phyloP scores from a whole-genome alignment of 2,113 vertebrate species.

The Odobenus rosmarus region DNA sequence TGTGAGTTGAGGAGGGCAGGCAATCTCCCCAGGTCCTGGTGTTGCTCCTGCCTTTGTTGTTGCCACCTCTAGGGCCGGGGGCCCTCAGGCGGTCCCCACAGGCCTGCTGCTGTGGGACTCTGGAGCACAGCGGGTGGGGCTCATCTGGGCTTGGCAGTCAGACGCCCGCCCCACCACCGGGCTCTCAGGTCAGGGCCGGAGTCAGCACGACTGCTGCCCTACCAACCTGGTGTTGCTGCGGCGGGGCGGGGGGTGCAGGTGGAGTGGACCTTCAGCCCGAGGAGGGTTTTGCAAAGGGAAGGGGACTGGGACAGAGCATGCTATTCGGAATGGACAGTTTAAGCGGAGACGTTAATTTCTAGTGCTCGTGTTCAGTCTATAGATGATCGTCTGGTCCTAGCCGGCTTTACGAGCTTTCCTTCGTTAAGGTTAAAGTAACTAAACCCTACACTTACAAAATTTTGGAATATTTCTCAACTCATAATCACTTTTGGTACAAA shows the following conservation, averaged over 20 bases:
- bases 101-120: not conserved
- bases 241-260: not conserved
- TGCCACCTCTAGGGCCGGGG: not conserved
- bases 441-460: not conserved
- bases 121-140: not conserved
- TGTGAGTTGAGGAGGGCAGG: not conserved
- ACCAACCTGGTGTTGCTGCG: not conserved
- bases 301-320: not conserved
- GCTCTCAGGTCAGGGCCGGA: not conserved
- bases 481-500: not conserved
- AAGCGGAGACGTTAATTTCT: not conserved
- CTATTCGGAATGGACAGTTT: not conserved
- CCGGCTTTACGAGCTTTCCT: not conserved
- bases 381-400: not conserved
- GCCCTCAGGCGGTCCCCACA: not conserved
- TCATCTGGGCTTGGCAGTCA: not conserved
- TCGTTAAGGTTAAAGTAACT: not conserved
- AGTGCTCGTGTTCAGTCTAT: not conserved
- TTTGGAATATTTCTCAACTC: not conserved
- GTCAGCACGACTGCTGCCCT: not conserved
- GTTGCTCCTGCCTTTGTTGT: not conserved
- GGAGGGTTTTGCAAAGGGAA: slow-evolving; percentile 1
- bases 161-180: accelerated
- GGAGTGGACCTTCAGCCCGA: not conserved
- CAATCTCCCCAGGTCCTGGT: not conserved